Conservation (phyloP, 2,113 vertebrate genomes). For the Apteryx owenii region DNA sequence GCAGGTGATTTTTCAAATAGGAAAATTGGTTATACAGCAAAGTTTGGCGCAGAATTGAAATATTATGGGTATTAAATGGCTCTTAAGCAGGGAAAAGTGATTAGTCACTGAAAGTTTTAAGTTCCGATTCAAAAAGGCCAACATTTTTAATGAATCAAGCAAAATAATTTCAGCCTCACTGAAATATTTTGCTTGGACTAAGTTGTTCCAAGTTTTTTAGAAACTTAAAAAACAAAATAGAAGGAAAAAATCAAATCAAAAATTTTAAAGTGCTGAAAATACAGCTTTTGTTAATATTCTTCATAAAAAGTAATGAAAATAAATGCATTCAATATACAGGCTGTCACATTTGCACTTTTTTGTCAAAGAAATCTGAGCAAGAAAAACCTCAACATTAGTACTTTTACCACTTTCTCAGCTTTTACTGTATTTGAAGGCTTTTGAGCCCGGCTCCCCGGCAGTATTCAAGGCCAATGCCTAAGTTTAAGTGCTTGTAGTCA, state of each 20-base stretch:
- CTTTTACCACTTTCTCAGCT: neutral
- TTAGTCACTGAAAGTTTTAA: neutral
- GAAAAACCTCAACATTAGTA: neutral
- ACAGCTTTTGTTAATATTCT: neutral
- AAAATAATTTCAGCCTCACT: neutral
- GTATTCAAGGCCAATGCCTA: neutral
- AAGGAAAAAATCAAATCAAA: neutral
- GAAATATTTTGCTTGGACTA: neutral
- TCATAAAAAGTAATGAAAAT: neutral
- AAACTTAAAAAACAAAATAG: neutral
- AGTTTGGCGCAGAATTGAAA: neutral
- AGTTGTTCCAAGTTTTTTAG: neutral
- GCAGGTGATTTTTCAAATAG: neutral
- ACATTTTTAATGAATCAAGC: neutral
- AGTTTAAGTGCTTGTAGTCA: neutral
- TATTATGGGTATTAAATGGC: neutral
- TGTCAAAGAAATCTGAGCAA: neutral
- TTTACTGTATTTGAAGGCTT: neutral
- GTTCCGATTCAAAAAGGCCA: conserved; percentile 20
- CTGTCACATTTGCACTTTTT: neutral
- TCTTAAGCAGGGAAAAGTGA: neutral
- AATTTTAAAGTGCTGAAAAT: neutral
- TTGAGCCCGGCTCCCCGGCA: neutral
- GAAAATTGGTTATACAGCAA: neutral
- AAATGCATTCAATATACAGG: neutral